Evolutionary conservation across 2,113 vertebrate species (phyloP).

Genomic region (Aythya baeri): DNA sequence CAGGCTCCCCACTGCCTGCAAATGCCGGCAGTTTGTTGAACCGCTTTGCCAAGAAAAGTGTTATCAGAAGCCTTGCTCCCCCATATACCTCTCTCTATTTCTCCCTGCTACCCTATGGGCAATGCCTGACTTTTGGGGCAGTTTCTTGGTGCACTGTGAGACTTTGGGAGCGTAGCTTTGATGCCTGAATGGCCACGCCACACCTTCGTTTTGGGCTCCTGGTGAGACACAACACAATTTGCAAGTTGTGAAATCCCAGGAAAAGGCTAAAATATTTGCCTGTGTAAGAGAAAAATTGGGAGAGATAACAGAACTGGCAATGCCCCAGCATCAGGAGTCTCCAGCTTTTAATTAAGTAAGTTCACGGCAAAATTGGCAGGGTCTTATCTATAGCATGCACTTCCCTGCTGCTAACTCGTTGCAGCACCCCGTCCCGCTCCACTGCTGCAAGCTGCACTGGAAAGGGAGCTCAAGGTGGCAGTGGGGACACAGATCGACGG

Average conservation of each 20-base stretch:
- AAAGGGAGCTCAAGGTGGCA: neutral
- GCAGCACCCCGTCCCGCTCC: neutral
- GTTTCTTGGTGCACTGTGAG: neutral
- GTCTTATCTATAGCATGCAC: neutral
- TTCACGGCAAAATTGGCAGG: slow-evolving; percentile 34
- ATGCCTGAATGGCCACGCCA: neutral
- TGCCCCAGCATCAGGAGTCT: neutral
- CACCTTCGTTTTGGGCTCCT: neutral
- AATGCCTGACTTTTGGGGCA: fast-evolving
- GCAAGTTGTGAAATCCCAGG: neutral
- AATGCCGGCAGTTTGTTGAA: fast-evolving
- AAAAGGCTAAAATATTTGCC: neutral
- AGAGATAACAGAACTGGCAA: slow-evolving; percentile 7
- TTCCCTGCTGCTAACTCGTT: neutral
- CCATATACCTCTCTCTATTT: neutral
- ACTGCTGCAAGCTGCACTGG: neutral
- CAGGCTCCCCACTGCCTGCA: neutral
- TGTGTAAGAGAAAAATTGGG: neutral
- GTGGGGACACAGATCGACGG: neutral
- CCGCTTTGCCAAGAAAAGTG: neutral
- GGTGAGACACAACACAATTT: neutral
- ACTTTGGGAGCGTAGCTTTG: neutral
- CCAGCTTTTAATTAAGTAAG: slow-evolving; percentile 64
- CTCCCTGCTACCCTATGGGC: neutral
- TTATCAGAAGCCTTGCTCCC: neutral